Conservation (phyloP, 1,140 invertebrate species). For the Camponotus vicinus region DNA sequence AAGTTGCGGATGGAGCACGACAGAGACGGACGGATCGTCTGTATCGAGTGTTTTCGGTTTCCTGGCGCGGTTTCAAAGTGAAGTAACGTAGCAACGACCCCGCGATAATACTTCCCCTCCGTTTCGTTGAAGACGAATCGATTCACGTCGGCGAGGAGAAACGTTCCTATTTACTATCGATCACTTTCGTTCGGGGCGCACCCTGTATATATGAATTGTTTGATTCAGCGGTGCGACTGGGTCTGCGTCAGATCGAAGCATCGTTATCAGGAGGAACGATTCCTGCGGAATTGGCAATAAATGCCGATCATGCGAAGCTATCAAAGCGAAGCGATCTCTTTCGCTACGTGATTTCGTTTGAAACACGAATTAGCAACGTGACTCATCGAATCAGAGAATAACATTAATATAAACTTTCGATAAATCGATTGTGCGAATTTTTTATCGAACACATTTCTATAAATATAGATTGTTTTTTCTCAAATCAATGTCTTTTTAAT, state of each 20-base stretch:
- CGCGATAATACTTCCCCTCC: not conserved
- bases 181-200: not conserved
- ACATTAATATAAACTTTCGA: not conserved
- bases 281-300: not conserved
- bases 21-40: too few relatives aligned
- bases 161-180: not conserved
- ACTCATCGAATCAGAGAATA: not conserved
- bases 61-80: not conserved
- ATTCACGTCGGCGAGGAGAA: not conserved
- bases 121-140: conserved; percentile 10
- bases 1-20: too few relatives aligned
- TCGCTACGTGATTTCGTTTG: not conserved
- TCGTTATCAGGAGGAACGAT: not conserved
- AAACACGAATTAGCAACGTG: not conserved
- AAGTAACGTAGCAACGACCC: not conserved
- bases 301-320: not conserved
- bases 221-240: not conserved
- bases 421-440: not conserved
- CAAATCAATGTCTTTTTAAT: too few relatives aligned
- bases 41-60: too few relatives aligned
- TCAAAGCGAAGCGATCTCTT: not conserved
- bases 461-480: too few relatives aligned
- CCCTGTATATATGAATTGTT: not conserved
- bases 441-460: too few relatives aligned
- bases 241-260: not conserved